Evolutionary conservation across 2,113 vertebrate genomes (phyloP).

Genomic region (Carassius carassius): DNA sequence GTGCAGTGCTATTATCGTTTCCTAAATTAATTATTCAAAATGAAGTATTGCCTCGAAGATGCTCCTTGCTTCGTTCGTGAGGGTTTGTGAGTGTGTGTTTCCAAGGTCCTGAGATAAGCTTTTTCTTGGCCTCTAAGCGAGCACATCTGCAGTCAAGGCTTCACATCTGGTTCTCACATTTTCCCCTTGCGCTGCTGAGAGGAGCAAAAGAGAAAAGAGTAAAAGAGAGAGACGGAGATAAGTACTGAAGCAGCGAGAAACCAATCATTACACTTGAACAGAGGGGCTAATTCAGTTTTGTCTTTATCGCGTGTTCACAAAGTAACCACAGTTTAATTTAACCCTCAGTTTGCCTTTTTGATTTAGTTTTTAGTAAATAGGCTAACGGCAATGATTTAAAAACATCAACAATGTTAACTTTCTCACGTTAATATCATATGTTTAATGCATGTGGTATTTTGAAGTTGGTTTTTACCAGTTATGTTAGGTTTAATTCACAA

Average conservation of each 20-base stretch:
- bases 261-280: slow-evolving; percentile 83
- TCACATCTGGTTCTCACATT: slow-evolving; percentile 93
- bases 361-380: not conserved
- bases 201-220: slow-evolving; percentile 32
- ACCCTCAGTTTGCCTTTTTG: slow-evolving; percentile 22
- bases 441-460: not conserved
- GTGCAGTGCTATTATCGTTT: slow-evolving; percentile 52
- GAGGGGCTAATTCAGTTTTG: not conserved
- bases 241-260: slow-evolving; percentile 79
- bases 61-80: slow-evolving; percentile 11
- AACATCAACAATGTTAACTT: not conserved
- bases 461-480: no score
- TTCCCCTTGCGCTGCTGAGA: slow-evolving; percentile 75
- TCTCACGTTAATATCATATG: not conserved
- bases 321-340: not conserved
- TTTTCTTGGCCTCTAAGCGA: slow-evolving; percentile 80
- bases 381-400: not conserved
- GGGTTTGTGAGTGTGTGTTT: slow-evolving; percentile 43
- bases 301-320: not conserved
- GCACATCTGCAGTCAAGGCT: slow-evolving; percentile 79
- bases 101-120: slow-evolving; percentile 77
- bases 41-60: slow-evolving; percentile 35
- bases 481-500: not conserved
- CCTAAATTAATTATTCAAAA: slow-evolving; percentile 58
- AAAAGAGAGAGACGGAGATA: slow-evolving; percentile 60